These are phyloP conservation scores for Chymomyza costata DNA, from an alignment of 1,140 invertebrate species.

Conservation along the genomic window DNA sequence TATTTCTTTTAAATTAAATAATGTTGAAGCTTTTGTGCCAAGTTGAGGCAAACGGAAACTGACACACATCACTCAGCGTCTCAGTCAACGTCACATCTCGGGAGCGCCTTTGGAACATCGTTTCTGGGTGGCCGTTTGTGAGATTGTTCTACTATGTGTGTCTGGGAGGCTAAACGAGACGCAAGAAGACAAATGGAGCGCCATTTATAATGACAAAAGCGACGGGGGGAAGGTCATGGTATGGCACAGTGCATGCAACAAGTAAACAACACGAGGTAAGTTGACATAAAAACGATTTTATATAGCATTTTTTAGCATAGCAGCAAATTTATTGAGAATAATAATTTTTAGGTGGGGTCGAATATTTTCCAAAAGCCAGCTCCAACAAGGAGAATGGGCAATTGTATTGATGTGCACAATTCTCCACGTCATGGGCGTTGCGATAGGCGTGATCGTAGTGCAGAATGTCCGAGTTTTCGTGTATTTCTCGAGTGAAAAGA, in stretches of 20 bases:
- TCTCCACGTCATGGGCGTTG: slow-evolving; percentile 74
- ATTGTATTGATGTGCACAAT: slow-evolving; percentile 79
- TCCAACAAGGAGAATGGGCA: slow-evolving; percentile 85
- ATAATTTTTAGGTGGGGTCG: slow-evolving; percentile 65
- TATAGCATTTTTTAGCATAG: slow-evolving; percentile 38
- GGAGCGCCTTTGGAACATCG: slow-evolving; percentile 11
- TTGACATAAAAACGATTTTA: slow-evolving; percentile 43
- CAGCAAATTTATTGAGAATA: slow-evolving; percentile 58
- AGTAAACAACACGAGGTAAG: slow-evolving; percentile 13
- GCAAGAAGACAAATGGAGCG: slow-evolving; percentile 53
- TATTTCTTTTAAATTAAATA: slow-evolving; percentile 58
- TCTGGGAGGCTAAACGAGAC: slow-evolving; percentile 4
- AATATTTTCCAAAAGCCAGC: slow-evolving; percentile 83
- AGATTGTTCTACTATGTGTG: slow-evolving; percentile 10
- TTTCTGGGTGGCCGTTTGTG: slow-evolving; percentile 9
- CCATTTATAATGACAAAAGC: slow-evolving; percentile 61
- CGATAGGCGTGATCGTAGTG: slow-evolving; percentile 81
- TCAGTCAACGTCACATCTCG: slow-evolving; percentile 2
- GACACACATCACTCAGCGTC: slow-evolving; percentile 49
- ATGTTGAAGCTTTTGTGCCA: slow-evolving; percentile 21
- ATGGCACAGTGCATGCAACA: not conserved
- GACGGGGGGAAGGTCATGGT: slow-evolving; percentile 8
- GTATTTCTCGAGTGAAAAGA: slow-evolving; percentile 79
- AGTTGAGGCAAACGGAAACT: slow-evolving; percentile 15
- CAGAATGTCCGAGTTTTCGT: slow-evolving; percentile 79